These are phyloP conservation scores for Dascillus cervinus DNA, from an alignment of 2,888 invertebrate species.

Conservation along the genomic window DNA sequence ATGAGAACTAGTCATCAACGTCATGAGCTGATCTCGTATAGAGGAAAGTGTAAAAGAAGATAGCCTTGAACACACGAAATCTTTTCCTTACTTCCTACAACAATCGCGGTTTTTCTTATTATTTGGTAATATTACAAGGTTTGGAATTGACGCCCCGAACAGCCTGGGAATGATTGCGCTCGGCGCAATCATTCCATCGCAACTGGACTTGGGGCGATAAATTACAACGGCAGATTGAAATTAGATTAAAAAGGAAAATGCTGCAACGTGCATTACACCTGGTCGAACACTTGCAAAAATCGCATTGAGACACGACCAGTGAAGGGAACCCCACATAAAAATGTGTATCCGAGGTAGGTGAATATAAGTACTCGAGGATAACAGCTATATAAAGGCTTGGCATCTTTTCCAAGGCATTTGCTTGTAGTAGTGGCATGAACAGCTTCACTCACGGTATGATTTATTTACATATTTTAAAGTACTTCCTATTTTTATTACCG, in stretches of 20 bases:
- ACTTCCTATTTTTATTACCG: constrained; percentile 13
- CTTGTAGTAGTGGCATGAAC: constrained; percentile 26
- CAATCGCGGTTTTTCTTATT: too few species aligned
- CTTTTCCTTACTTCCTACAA: not conserved
- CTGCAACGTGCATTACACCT: too few species aligned
- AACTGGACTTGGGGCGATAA: too few species aligned
- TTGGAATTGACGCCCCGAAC: too few species aligned
- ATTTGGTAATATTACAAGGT: too few species aligned
- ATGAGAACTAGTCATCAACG: constrained; percentile 19
- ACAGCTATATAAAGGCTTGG: constrained; percentile 24
- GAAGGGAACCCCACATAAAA: constrained; percentile 25
- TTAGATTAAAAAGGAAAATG: too few species aligned
- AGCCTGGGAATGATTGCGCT: too few species aligned
- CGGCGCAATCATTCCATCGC: too few species aligned
- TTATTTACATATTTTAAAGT: constrained; percentile 16
- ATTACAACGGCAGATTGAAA: too few species aligned
- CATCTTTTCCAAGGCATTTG: constrained; percentile 23
- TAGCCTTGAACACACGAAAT: not conserved
- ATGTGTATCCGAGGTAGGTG: constrained; percentile 26
- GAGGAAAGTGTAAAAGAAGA: not conserved
- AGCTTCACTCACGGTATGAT: constrained; percentile 21
- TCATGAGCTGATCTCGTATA: constrained; percentile 7
- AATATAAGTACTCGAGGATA: constrained; percentile 17
- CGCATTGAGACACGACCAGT: constrained; percentile 15
- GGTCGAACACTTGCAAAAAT: constrained; percentile 5